Conservation (phyloP, 23 tunicate species). For the Phallusia fumigata region DNA sequence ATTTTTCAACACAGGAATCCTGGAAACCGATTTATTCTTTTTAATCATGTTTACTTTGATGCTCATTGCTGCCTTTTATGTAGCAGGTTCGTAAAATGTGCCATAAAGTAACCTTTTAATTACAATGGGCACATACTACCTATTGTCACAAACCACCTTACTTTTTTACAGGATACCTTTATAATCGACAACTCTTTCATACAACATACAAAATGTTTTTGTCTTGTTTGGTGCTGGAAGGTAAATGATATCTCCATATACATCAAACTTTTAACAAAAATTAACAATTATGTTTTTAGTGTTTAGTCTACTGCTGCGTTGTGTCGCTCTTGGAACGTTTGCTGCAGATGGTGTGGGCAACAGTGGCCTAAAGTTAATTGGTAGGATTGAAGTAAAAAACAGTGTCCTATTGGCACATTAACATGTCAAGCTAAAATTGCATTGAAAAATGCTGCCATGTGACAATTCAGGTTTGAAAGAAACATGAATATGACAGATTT, state of each 20-base stretch:
- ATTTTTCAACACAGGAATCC: constrained; percentile 34
- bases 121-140: background rate
- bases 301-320: constrained; percentile 53
- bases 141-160: background rate
- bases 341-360: constrained; percentile 81
- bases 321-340: constrained; percentile 55
- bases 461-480: background rate
- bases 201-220: constrained; percentile 80
- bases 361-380: constrained; percentile 33
- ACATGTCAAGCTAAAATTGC: no score
- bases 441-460: no score
- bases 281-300: constrained; percentile 27
- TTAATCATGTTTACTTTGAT: constrained; percentile 44
- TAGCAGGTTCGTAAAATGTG: constrained; percentile 37
- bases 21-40: constrained; percentile 66
- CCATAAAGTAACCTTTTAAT: background rate
- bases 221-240: constrained; percentile 54
- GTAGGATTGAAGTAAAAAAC: constrained; percentile 48
- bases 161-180: constrained; percentile 41
- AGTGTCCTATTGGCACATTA: no score
- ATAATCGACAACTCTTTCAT: constrained; percentile 59
- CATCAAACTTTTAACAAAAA: background rate
- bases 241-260: constrained; percentile 25
- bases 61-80: constrained; percentile 33
- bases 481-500: no score